These are phyloP conservation scores for Podarcis siculus DNA, from an alignment of 2,797 vertebrate genomes.

Conservation along the genomic window DNA sequence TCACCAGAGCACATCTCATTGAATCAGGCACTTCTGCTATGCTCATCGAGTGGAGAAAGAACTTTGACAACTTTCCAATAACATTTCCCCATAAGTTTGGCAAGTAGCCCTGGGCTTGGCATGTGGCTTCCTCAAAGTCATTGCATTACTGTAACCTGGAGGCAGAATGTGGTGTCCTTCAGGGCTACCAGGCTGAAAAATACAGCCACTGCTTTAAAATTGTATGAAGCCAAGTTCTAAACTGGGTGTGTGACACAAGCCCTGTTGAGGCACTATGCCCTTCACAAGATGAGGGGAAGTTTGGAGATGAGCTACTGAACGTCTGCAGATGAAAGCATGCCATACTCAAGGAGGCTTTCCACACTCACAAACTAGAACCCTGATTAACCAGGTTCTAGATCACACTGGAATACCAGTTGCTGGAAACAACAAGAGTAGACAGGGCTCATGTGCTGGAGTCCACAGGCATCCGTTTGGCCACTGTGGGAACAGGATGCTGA, in stretches of 20 bases:
- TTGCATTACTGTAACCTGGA: background rate
- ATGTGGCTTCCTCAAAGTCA: slow-evolving; percentile 33
- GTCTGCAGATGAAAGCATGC: no score
- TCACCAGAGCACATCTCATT: background rate
- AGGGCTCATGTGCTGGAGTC: no score
- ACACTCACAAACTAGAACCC: no score
- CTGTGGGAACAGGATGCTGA: no score
- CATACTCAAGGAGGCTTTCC: no score
- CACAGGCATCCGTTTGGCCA: no score
- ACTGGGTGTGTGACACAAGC: background rate
- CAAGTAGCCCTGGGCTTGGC: slow-evolving; percentile 42
- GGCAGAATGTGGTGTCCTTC: background rate
- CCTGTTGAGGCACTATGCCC: background rate
- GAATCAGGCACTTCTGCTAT: background rate
- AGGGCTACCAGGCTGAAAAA: background rate
- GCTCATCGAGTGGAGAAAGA: background rate
- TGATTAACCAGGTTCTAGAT: no score
- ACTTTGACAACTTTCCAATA: background rate
- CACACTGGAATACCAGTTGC: no score
- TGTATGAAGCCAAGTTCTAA: background rate
- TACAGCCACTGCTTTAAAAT: background rate
- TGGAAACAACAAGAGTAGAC: no score
- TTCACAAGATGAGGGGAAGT: background rate
- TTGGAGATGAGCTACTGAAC: no score
- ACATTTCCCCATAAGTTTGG: slow-evolving; percentile 32